A percentile compares a stretch with the other conserved stretches of the same genome.
phyloP scores from a whole-genome alignment of 1,140 invertebrate species.

The Anoplophora glabripennis region DNA sequence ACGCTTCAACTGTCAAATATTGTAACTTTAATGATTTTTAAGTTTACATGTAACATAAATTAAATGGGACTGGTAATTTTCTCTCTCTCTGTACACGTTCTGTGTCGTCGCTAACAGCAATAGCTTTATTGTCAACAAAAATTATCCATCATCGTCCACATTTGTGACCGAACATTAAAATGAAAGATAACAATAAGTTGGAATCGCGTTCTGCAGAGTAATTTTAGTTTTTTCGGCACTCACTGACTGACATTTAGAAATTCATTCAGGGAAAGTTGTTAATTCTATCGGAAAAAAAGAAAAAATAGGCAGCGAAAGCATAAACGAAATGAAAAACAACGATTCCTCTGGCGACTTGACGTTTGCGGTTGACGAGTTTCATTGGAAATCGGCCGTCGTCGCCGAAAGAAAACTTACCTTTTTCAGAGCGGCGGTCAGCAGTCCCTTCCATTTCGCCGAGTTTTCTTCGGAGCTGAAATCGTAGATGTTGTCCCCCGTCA shows the following conservation, averaged over 20 bases:
- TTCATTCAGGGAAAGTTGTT: neutral
- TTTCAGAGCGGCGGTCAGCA: slow-evolving; percentile 76
- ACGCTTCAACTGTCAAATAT: slow-evolving; percentile 4
- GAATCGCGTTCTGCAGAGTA: no score
- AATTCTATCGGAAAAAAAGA: neutral
- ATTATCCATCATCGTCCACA: no score
- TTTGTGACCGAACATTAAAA: no score
- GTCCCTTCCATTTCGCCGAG: slow-evolving; percentile 82
- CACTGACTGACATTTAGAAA: neutral
- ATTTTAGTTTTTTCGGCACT: no score
- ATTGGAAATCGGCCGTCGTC: neutral
- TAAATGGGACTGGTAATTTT: neutral
- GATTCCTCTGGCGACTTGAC: neutral
- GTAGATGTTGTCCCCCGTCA: slow-evolving; percentile 62
- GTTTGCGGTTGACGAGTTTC: neutral
- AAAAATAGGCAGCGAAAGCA: neutral
- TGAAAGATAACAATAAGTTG: no score
- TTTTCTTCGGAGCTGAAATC: slow-evolving; percentile 88
- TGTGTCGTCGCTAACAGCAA: no score
- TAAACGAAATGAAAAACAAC: no score
- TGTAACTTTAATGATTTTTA: slow-evolving; percentile 5
- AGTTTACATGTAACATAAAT: neutral
- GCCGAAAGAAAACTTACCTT: slow-evolving; percentile 56
- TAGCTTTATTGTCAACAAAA: no score
- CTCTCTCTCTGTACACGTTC: no score